These are phyloP conservation scores for Tragelaphus strepsiceros DNA, from an alignment of 2,113 vertebrate genomes.

Conservation along the genomic window DNA sequence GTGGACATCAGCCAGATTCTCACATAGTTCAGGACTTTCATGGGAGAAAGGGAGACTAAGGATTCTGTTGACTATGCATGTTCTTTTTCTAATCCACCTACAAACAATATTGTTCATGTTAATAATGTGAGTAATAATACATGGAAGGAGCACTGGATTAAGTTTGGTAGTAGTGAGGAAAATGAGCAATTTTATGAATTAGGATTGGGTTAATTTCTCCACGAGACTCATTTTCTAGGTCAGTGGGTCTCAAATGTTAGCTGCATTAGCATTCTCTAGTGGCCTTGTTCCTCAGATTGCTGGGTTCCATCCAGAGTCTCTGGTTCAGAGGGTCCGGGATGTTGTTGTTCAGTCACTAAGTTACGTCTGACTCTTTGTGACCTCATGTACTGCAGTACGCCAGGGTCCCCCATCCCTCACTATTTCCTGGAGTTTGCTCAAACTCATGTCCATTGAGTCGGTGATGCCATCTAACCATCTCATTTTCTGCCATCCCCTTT, in stretches of 20 bases:
- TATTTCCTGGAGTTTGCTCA: background rate
- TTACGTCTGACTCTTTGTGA: background rate
- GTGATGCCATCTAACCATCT: background rate
- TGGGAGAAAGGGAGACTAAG: background rate
- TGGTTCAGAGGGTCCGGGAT: background rate
- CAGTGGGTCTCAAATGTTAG: background rate
- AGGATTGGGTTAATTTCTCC: background rate
- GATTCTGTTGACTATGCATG: background rate
- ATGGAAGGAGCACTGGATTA: background rate
- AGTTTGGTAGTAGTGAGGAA: background rate
- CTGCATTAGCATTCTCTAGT: background rate
- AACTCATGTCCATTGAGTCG: background rate
- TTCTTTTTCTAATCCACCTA: background rate
- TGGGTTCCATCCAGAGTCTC: background rate
- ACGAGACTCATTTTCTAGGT: background rate
- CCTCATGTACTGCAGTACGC: background rate
- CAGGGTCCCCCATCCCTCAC: background rate
- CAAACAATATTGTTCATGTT: background rate
- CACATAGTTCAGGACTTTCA: background rate
- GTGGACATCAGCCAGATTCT: constrained; percentile 21
- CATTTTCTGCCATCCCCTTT: background rate
- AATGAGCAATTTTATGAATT: background rate
- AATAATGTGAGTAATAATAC: background rate
- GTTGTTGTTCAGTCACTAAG: background rate
- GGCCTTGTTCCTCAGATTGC: background rate